These are phyloP conservation scores for Ostrea edulis DNA, from an alignment of 1,140 invertebrate genomes.

Conservation along the genomic window DNA sequence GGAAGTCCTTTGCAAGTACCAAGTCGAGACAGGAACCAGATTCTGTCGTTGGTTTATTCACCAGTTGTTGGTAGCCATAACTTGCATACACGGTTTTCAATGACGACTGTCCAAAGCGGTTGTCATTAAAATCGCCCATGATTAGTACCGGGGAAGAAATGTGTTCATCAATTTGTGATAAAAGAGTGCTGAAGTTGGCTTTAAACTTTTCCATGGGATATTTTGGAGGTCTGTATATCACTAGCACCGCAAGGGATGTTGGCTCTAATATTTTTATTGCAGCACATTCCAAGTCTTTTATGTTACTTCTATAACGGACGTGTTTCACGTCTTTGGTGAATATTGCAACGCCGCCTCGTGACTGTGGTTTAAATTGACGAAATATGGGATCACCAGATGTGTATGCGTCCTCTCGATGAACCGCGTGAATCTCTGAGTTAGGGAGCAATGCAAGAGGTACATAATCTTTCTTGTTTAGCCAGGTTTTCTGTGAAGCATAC, in stretches of 20 bases:
- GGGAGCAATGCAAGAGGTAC: not conserved
- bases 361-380: not conserved
- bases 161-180: not conserved
- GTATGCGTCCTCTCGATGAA: not conserved
- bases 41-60: not conserved
- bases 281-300: not conserved
- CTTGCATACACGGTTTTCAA: not conserved
- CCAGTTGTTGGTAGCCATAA: not conserved
- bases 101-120: not conserved
- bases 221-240: not conserved
- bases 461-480: slow-evolving; percentile 1
- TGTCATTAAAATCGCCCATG: not conserved
- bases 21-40: not conserved
- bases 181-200: not conserved
- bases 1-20: not conserved
- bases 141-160: not conserved
- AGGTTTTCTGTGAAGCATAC: slow-evolving; percentile 44
- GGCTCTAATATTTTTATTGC: not conserved
- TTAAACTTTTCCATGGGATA: not conserved
- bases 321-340: not conserved
- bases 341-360: not conserved
- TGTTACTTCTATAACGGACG: not conserved
- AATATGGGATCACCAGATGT: not conserved
- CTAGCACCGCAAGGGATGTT: not conserved
- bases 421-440: not conserved